phyloP scores from a whole-genome alignment of 2,888 invertebrate species.

The Eulithis prunata region DNA sequence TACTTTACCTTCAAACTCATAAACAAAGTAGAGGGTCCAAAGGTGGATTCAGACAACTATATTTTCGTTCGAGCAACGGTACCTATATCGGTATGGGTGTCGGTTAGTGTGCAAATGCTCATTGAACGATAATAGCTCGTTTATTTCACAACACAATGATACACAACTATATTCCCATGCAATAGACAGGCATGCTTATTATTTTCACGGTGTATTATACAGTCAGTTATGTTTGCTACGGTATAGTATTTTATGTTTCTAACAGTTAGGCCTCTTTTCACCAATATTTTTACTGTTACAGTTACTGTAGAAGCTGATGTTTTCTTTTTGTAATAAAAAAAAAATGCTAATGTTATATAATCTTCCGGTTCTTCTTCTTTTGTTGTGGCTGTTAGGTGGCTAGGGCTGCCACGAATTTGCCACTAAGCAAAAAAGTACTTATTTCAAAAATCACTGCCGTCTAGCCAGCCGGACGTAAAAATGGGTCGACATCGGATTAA shows the following conservation, averaged over 20 bases:
- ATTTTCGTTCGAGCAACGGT: no score
- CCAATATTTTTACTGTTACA: background rate
- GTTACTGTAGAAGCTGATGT: background rate
- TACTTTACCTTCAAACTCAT: no score
- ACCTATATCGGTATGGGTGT: no score
- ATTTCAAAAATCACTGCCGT: background rate
- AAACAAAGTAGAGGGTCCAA: no score
- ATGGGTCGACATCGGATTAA: constrained; percentile 29
- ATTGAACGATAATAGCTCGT: background rate
- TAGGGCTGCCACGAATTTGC: no score
- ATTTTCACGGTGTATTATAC: constrained; percentile 39
- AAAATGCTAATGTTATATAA: no score
- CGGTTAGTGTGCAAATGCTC: no score
- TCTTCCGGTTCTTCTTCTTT: no score
- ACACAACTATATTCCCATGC: constrained; percentile 25
- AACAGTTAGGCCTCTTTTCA: constrained; percentile 34
- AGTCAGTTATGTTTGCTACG: constrained; percentile 38
- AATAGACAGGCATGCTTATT: constrained; percentile 36
- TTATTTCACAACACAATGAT: constrained; percentile 12
- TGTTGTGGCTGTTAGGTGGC: no score
- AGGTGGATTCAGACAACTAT: no score
- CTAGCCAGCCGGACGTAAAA: constrained; percentile 19
- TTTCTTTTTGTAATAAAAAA: no score
- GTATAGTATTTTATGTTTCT: constrained; percentile 38
- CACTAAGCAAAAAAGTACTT: no score